Evolutionary conservation across 2,888 invertebrate species (phyloP), one percentile per base, ranked within the genome.

Genomic region (Artemia sp.): DNA sequence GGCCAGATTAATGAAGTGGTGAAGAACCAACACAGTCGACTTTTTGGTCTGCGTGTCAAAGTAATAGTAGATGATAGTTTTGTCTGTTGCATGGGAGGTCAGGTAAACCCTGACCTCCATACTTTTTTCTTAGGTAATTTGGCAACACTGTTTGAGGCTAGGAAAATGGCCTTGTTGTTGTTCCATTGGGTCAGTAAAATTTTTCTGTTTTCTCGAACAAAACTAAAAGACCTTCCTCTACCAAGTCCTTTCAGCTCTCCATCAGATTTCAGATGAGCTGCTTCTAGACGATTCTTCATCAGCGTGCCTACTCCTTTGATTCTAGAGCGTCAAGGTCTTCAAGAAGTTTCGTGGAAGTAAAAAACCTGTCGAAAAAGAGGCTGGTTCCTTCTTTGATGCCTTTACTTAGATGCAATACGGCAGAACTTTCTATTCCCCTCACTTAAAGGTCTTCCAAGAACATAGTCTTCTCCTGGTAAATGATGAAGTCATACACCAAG

Each of bases 101-200:
- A 19, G 19, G 19, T 19, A 19, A 19, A 19, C 19, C 19, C 19
- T 19, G 19, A 19, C 19, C 19, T 19, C 19, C 19, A 19, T 19
- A 19, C 19, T 19, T 19, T 19, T 19, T 19, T 19, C 19, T 19
- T 19, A 19, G 19, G 19, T 19, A 19, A 19, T 19, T 19, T 19
- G 19, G 19, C 19, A 19, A 19, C 19, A 19, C 19, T 19, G 19
- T 19, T 19, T 19, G 19, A 19, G 19, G 19, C 19, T 19, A 19
- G 19, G 51, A 53, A 24, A 52, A 72, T 53, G 51, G 70, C 24
- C 51, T 67, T 68, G 68, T 72, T 72, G 52, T 72, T 70, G 51
- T 51, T 70, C 69, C 72, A 72, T 70, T 72, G 68, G 10, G 71
- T 67, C 14, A 72, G 51, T 5, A 53, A 53, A 19, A 67, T n/a